These are phyloP conservation scores for Euwallacea fornicatus DNA, from an alignment of 1,140 invertebrate genomes.

Conservation along the genomic window DNA sequence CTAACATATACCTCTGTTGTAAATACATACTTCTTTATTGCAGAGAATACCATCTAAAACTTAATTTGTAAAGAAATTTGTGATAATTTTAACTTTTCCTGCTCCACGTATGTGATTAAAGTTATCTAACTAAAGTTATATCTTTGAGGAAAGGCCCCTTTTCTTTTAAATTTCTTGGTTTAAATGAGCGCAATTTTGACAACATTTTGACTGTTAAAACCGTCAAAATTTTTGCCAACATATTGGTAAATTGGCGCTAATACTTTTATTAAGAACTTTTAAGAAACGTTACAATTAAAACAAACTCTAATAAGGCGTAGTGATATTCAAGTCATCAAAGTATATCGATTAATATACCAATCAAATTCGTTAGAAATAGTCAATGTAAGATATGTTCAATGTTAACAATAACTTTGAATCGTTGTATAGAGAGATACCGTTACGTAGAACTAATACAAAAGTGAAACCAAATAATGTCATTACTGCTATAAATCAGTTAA, in stretches of 20 bases:
- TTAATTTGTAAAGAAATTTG: slow-evolving; percentile 30
- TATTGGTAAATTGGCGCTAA: not conserved
- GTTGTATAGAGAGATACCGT: slow-evolving; percentile 8
- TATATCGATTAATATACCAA: slow-evolving; percentile 11
- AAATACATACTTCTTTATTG: too few relatives aligned
- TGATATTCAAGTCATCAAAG: slow-evolving; percentile 2
- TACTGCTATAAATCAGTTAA: too few relatives aligned
- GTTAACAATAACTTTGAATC: slow-evolving; percentile 1
- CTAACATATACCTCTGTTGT: too few relatives aligned
- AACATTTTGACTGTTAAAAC: too few relatives aligned
- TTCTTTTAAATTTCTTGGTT: too few relatives aligned
- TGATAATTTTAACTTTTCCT: slow-evolving; percentile 36
- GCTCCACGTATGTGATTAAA: slow-evolving; percentile 23
- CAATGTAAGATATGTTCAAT: slow-evolving; percentile 13
- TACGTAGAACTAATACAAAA: not conserved
- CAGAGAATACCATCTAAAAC: too few relatives aligned
- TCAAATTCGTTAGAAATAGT: slow-evolving; percentile 5
- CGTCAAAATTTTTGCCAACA: too few relatives aligned
- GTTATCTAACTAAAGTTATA: too few relatives aligned
- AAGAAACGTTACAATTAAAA: not conserved
- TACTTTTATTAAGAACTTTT: slow-evolving; percentile 4
- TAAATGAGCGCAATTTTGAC: too few relatives aligned
- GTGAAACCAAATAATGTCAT: too few relatives aligned
- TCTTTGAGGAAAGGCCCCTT: too few relatives aligned
- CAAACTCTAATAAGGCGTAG: slow-evolving; percentile 7